Evolutionary conservation across 2,888 invertebrate genomes (phyloP), one percentile per base, ranked within the genome.

Genomic region (Noctua janthina): DNA sequence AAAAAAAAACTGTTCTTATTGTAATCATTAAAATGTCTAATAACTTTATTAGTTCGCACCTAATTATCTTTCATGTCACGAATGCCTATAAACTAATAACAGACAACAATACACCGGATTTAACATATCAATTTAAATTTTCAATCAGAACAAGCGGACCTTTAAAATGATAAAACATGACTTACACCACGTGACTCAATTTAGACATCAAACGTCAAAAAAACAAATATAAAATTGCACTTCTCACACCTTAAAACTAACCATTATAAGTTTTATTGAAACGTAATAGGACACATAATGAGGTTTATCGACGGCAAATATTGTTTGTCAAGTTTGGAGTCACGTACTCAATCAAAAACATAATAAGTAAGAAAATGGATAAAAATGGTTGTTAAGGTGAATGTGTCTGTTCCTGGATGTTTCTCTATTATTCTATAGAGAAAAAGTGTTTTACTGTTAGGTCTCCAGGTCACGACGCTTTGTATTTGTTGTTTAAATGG

Each of bases 321-420:
- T 76, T 67, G 46, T 76, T 69, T 78, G 74, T 67, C 43, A 11
- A 78, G 71, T 74, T 69, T 51, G 64, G n/a, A 87, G 91, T 90
- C 90, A 90, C 90, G 90, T 90, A 90, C 79, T 77, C 84, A 90
- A 90, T 90, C 88, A 83, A 78, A 89, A 90, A 87, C 67, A 79
- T 87, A 90, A 79, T 88, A 88, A 81, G 76, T 79, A 71, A 90
- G 84, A 84, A 89, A 90, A 90, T 86, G 73, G 79, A 82, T 87
- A 83, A 87, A 90, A 89, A 83, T 89, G 76, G 74, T 69, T 46
- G 73, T 74, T 83, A 78, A 83, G 68, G 78, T 76, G 80, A 82
- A 74, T 86, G 76, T 82, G 81, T 89, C 67, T 74, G 81, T 81
- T 81, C 39, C 67, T 74, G 43, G 76, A 67, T 71, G 72, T 76